Evolutionary conservation across 1,140 invertebrate species (phyloP), one percentile per base, ranked within the genome.

Genomic region (Platyscapa corneri): DNA sequence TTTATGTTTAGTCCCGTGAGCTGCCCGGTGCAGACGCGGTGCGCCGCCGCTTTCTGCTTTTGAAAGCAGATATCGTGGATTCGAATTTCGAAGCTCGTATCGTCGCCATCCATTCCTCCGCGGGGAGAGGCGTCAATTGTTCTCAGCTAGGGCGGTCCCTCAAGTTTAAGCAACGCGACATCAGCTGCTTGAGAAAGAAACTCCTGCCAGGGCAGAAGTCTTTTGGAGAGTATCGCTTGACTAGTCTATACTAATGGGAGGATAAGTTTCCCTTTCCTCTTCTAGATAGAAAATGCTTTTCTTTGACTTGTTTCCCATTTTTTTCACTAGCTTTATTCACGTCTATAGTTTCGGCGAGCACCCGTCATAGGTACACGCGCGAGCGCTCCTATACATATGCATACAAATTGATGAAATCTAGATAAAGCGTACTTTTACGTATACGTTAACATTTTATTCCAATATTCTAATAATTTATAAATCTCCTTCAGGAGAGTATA

Each of bases 1-100:
- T 91, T 92, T 91, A 91, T 84, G 88, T 89, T 91, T 90, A 89
- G 88, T 88, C 86, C 84, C 83, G 86, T 82, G 81, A 88, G 86
- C 70, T 91, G 90, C 88, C 89, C 82, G 79, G 78, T 86, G 88
- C 90, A 91, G 89, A 88, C 87, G 84, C 88, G 86, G 80, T 56
- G 39, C 76, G 42, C 10, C 42, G 12, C 27, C n/a, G 32, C 56
- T 42, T n/a, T 64, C 77, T 49, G 42, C 60, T 70, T 56, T 70
- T 82, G 34, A n/a, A 32, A 42, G 77, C 56, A 79, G 76, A 65
- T 65, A 67, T 67, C 64, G 27, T 67, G 18, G 60, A 81, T 81
- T 42, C 37, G 70, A n/a, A 42, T 42, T 74, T n/a, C 20, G 70
- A 74, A 42, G 27, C 70, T n/a, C 70, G 70, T 42, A 74, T 74